These are phyloP conservation scores for Polydrusus pterygomalis DNA, from an alignment of 2,888 invertebrate species.

Conservation along the genomic window DNA sequence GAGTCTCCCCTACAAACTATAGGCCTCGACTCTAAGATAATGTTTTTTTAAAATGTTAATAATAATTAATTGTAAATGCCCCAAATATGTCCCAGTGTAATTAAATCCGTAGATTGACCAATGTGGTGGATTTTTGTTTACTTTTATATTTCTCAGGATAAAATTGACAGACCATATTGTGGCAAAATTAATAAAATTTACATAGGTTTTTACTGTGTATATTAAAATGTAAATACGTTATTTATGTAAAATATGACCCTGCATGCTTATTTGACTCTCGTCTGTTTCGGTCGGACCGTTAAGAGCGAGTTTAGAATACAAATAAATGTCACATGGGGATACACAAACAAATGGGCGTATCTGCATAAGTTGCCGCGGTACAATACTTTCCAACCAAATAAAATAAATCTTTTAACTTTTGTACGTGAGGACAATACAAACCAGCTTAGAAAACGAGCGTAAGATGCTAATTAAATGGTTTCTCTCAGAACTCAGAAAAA, in stretches of 20 bases:
- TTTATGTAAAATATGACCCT: constrained; percentile 49
- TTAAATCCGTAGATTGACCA: too few species aligned
- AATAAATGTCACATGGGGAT: constrained; percentile 64
- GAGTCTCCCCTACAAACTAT: too few species aligned
- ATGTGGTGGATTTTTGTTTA: too few species aligned
- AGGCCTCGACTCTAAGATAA: too few species aligned
- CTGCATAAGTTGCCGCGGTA: constrained; percentile 31
- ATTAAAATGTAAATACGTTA: constrained; percentile 53
- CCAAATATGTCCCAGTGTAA: too few species aligned
- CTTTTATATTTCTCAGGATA: too few species aligned
- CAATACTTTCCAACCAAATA: constrained; percentile 9
- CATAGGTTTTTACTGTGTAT: constrained; percentile 4
- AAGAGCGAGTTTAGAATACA: constrained; percentile 61
- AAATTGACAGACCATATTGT: too few species aligned
- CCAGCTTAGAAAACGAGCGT: not conserved
- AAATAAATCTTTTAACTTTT: constrained; percentile 21
- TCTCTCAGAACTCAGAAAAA: too few species aligned
- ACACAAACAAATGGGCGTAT: constrained; percentile 34
- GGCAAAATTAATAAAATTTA: too few species aligned
- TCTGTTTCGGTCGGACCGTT: constrained; percentile 24
- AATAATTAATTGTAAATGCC: too few species aligned
- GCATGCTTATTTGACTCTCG: constrained; percentile 42
- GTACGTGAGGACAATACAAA: constrained; percentile 7
- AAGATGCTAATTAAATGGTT: not conserved
- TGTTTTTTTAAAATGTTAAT: too few species aligned